Evolutionary conservation across 2,888 invertebrate species (phyloP), one percentile per base, ranked within the genome.

Genomic region (Epinotia ramella): DNA sequence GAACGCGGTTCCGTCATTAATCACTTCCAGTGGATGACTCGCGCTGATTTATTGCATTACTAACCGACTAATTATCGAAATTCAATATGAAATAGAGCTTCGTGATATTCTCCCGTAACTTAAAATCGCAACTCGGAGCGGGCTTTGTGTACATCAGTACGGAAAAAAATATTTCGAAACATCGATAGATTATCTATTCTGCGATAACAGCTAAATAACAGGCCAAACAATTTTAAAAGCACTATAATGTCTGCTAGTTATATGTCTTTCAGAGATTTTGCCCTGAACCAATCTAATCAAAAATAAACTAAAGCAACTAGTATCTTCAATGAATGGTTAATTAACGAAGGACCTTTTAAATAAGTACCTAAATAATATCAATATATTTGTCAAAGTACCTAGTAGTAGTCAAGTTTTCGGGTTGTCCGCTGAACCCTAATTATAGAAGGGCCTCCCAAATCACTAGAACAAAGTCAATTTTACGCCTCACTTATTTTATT

Each of bases 31-130:
- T 65, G 46, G 64, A 40, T 69, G 69, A 28, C 63, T 44, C 53
- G 73, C 57, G 44, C 64, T 59, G 74, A 74, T 74, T 74, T 74
- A 74, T 74, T 70, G 40, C 59, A 57, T 70, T 65, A 74, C 70
- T 74, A 74, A 56, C 64, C 28, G 18, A 69, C 46, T 69, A 69
- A 69, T 69, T 69, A 60, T 46, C 59, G 24, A 20, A 53, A 60
- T 59, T 12, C 46, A 46, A 46, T 46, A 60, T 46, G 60, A 60
- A 28, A 53, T 53, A 18, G n/a, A 53, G n/a, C n/a, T 46, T 53
- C 7, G n/a, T n/a, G 53, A 16, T 1, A 16, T 53, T 53, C 53
- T 53, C n/a, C 16, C 6, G 53, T 3, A 13, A 13, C 6, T 53
- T 53, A 40, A 40, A 40, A 40, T 40, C 9, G 40, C 7, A 40